Percentiles rank a stretch among this genome's conserved stretches.
These are phyloP conservation scores for Chelonia mydas DNA, from an alignment of 2,797 vertebrate genomes.

Conservation along the genomic window DNA sequence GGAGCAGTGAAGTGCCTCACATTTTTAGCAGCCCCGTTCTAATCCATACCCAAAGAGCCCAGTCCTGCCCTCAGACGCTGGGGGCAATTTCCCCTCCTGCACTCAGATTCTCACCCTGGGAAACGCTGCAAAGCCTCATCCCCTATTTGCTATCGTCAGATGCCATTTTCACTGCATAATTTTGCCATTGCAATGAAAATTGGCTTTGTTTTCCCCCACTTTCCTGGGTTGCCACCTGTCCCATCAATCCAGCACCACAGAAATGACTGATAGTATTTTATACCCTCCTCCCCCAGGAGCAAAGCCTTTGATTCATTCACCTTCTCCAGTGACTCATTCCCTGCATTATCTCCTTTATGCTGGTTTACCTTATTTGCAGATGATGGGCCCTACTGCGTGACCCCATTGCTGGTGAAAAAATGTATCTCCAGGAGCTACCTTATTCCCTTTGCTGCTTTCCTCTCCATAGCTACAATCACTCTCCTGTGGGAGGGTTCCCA, in stretches of 20 bases:
- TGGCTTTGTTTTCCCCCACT: background rate
- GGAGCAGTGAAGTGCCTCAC: background rate
- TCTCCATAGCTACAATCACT: background rate
- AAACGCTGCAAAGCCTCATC: background rate
- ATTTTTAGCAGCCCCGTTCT: background rate
- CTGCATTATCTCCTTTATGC: background rate
- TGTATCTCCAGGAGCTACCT: accelerated
- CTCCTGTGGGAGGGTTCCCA: background rate
- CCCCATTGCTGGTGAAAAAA: accelerated
- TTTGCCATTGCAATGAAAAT: background rate
- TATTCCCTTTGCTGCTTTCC: background rate
- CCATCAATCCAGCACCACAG: background rate
- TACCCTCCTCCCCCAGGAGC: background rate
- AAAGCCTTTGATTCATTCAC: background rate
- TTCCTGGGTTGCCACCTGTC: too few relatives aligned
- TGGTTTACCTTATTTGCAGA: background rate
- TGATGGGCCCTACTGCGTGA: background rate
- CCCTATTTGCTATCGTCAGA: background rate
- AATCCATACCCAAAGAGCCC: background rate
- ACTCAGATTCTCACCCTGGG: background rate
- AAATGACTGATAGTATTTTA: background rate
- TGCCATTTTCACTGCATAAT: background rate
- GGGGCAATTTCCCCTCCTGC: background rate
- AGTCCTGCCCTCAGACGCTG: background rate
- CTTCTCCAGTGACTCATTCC: background rate